Conservation (phyloP, 2,113 vertebrate genomes). For the Marmota monax region DNA sequence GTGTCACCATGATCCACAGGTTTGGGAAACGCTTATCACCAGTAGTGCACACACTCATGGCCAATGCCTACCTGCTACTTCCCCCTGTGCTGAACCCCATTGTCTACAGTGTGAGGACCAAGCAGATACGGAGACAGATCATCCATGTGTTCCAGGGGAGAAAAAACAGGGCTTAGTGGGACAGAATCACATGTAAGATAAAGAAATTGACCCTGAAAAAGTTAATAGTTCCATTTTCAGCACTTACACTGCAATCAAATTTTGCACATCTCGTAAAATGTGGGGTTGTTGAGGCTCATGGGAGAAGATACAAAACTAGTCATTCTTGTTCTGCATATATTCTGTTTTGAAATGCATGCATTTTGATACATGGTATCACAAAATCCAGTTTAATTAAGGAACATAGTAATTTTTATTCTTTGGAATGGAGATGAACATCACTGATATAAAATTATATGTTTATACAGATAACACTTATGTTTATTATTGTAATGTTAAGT, state of each 20-base stretch:
- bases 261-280: not conserved
- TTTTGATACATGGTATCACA: not conserved
- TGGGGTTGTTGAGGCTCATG: not conserved
- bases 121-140: slow-evolving; percentile 49
- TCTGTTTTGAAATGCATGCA: not conserved
- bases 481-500: not conserved
- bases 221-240: not conserved
- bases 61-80: slow-evolving; percentile 66
- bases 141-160: not conserved
- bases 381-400: not conserved
- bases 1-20: slow-evolving; percentile 70
- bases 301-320: not conserved
- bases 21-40: slow-evolving; percentile 63
- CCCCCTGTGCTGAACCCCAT: slow-evolving; percentile 71
- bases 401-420: not conserved
- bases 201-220: not conserved
- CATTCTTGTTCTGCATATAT: not conserved
- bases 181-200: not conserved
- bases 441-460: not conserved
- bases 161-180: not conserved
- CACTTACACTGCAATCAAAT: not conserved
- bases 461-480: not conserved
- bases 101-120: slow-evolving; percentile 77
- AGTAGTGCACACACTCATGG: slow-evolving; percentile 57
- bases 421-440: not conserved